Evolutionary conservation across 1,140 invertebrate species (phyloP), one percentile per base, ranked within the genome.

Genomic region (Trichonephila clavipes): DNA sequence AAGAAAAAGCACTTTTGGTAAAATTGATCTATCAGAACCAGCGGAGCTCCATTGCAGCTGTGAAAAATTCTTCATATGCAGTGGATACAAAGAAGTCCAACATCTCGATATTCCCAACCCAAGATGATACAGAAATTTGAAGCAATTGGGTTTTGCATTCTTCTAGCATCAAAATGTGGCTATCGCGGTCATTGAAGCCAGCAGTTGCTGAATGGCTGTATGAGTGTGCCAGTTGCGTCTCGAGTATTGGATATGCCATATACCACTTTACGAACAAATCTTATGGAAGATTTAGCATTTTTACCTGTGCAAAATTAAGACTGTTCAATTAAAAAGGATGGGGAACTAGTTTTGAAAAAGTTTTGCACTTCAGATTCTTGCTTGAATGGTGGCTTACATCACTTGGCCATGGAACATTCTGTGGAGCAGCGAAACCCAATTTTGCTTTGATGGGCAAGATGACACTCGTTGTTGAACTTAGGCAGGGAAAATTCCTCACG

Each of bases 71-170:
- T 1, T 4, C 12, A 21, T 34, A 40, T 40, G 34, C 0, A 40
- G 34, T 40, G 34, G 34, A 28, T 40, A 40, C 72, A 24, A 34
- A 40, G 28, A 34, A 28, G 28, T 40, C 28, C 72, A 40, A 40
- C 3, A 0, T 40, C 34, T 3, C 34, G 2, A 81, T 81, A 4
- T 40, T 7, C 72, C 10, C 10, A 18, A 5, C 24, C 21, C 28
- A 16, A 34, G 40, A 81, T 81, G 72, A 34, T 34, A 40, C 2
- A 81, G 40, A 81, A 81, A 81, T 81, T 81, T 81, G 72, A 81
- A 81, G 16, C 24, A 34, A 34, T 24, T 81, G 72, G 72, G 24
- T 3, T 81, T 34, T 21, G 12, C 24, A 0, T 28, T 81, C 72
- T 81, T 81, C 28, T 14, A 77, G 72, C 28, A 24, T 81, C 6